A percentile compares a stretch with the other conserved stretches of the same genome.
Evolutionary conservation across 2,888 invertebrate species (phyloP).

Genomic region (Anorthoa munda): DNA sequence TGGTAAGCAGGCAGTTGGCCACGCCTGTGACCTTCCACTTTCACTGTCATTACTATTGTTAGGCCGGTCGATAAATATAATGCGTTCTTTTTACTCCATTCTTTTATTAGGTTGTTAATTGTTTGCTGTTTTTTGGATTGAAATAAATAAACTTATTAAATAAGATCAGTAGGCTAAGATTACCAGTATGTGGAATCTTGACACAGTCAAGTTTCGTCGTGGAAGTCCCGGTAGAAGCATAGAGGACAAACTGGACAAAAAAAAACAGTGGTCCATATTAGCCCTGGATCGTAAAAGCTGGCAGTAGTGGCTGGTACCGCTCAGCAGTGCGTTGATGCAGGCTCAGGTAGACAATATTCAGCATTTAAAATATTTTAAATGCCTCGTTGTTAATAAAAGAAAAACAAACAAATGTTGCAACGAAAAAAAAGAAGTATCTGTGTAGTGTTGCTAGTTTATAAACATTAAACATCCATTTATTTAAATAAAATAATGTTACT

Average conservation of each 20-base stretch:
- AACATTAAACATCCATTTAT: not conserved
- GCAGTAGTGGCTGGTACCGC: no score
- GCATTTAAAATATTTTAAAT: no score
- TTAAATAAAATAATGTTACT: not conserved
- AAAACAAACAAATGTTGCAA: not conserved
- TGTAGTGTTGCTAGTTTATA: not conserved
- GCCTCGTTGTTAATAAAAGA: not conserved
- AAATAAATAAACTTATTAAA: not conserved
- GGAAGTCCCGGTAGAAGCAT: no score
- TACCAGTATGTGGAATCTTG: no score
- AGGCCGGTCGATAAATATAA: conserved; percentile 45
- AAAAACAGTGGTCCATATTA: no score
- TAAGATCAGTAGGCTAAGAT: no score
- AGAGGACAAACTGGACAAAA: no score
- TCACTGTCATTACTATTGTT: conserved; percentile 57
- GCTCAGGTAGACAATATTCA: no score
- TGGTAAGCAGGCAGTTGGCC: conserved; percentile 2
- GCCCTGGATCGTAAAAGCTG: no score
- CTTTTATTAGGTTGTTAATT: not conserved
- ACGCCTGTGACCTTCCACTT: conserved; percentile 52
- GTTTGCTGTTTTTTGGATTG: not conserved
- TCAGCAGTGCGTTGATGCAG: no score
- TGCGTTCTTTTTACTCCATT: conserved; percentile 7
- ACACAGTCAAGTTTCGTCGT: no score
- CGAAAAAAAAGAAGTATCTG: not conserved